phyloP scores from a whole-genome alignment of 2,113 vertebrate genomes.

The Chelonoidis abingdonii region DNA sequence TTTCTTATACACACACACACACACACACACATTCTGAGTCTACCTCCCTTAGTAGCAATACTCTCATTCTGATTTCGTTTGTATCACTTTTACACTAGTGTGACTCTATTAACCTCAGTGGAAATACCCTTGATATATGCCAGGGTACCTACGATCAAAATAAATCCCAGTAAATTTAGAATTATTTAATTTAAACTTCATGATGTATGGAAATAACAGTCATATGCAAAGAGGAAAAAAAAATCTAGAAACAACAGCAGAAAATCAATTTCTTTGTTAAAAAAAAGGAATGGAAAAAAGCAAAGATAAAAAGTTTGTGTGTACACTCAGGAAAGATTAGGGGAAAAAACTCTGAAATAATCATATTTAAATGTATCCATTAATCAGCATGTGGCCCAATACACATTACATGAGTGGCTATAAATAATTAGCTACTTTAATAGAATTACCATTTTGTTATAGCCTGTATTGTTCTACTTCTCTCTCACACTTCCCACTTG shows the following conservation, averaged over 20 bases:
- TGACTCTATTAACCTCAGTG: background rate
- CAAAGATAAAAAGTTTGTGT: background rate
- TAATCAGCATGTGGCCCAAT: background rate
- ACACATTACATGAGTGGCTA: background rate
- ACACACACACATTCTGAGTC: background rate
- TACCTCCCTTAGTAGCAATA: background rate
- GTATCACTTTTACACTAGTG: background rate
- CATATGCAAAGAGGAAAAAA: background rate
- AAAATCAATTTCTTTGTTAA: background rate
- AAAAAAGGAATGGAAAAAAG: background rate
- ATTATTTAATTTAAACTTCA: slow-evolving; percentile 18
- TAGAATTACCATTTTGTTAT: background rate
- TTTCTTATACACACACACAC: background rate
- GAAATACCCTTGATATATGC: background rate
- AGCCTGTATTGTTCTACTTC: background rate
- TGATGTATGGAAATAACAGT: slow-evolving; percentile 18
- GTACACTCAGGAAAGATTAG: background rate
- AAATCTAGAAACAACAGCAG: background rate
- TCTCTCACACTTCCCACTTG: background rate
- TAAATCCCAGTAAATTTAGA: background rate
- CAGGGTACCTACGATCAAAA: background rate
- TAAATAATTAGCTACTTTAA: background rate
- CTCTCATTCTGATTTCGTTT: background rate
- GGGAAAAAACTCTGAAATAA: background rate
- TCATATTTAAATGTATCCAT: slow-evolving; percentile 23